These are phyloP conservation scores for Lottia gigantea DNA, from an alignment of 2,888 invertebrate species.

Conservation along the genomic window DNA sequence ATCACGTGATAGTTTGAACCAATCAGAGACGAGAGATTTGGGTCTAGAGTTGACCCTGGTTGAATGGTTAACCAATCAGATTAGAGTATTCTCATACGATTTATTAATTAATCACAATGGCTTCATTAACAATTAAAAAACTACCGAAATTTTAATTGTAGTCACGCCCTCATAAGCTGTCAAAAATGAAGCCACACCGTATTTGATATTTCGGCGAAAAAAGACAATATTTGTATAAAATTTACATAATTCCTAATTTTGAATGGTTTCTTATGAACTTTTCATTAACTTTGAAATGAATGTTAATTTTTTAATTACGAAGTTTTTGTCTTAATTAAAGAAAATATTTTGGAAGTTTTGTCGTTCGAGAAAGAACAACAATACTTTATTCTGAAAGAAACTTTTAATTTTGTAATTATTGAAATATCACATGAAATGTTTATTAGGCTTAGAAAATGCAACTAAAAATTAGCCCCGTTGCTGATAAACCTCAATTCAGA, in stretches of 20 bases:
- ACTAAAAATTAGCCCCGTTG: no score
- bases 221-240: not conserved
- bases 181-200: not conserved
- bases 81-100: conserved; percentile 8
- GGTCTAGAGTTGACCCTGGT: not conserved
- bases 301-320: no score
- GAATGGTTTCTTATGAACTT: no score
- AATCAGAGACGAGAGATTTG: conserved; percentile 39
- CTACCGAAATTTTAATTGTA: not conserved
- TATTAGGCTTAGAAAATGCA: no score
- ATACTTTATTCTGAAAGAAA: no score
- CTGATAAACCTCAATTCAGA: no score
- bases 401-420: no score
- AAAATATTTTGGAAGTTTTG: no score
- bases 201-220: not conserved
- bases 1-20: conserved; percentile 48
- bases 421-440: no score
- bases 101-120: not conserved
- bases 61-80: conserved; percentile 14
- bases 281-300: no score
- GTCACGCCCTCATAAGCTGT: not conserved
- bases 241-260: conserved; percentile 1
- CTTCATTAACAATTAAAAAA: not conserved
- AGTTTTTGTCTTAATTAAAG: no score
- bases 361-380: no score